These are phyloP conservation scores for Hycleus cichorii DNA, from an alignment of 1,140 invertebrate genomes.

Conservation along the genomic window DNA sequence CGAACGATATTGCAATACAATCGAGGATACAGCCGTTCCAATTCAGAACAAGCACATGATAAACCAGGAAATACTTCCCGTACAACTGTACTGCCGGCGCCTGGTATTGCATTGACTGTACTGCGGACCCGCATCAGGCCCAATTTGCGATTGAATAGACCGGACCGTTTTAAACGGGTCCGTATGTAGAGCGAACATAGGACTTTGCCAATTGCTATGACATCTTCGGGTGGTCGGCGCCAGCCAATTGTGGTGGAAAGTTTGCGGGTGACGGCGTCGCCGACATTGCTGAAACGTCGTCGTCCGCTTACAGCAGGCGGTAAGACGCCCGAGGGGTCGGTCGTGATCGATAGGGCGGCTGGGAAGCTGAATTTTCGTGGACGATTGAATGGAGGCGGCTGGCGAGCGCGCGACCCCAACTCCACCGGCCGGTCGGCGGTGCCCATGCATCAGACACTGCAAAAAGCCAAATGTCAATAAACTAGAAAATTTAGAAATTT, in stretches of 20 bases:
- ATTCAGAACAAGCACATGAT: constrained; percentile 49
- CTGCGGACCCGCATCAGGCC: constrained; percentile 59
- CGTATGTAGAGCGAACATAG: constrained; percentile 61
- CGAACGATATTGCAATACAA: constrained; percentile 52
- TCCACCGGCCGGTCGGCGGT: not conserved
- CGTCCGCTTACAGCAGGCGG: constrained; percentile 9
- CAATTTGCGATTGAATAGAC: constrained; percentile 60
- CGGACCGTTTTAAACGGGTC: constrained; percentile 54
- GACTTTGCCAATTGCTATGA: constrained; percentile 47
- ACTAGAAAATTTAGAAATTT: no score
- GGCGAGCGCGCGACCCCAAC: not conserved
- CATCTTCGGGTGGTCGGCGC: constrained; percentile 52
- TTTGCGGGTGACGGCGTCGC: constrained; percentile 60
- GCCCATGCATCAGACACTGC: constrained; percentile 6
- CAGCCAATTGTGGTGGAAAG: constrained; percentile 64
- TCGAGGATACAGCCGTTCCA: constrained; percentile 60
- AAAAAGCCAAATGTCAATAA: not conserved
- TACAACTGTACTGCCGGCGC: constrained; percentile 14
- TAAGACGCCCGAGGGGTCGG: constrained; percentile 9
- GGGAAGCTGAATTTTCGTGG: constrained; percentile 51
- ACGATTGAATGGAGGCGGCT: not conserved
- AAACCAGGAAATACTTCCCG: constrained; percentile 42
- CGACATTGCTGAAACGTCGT: constrained; percentile 60
- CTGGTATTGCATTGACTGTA: constrained; percentile 44
- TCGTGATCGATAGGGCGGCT: constrained; percentile 37